phyloP scores from a whole-genome alignment of 2,113 vertebrate species.

The Sinocyclocheilus anophthalmus region DNA sequence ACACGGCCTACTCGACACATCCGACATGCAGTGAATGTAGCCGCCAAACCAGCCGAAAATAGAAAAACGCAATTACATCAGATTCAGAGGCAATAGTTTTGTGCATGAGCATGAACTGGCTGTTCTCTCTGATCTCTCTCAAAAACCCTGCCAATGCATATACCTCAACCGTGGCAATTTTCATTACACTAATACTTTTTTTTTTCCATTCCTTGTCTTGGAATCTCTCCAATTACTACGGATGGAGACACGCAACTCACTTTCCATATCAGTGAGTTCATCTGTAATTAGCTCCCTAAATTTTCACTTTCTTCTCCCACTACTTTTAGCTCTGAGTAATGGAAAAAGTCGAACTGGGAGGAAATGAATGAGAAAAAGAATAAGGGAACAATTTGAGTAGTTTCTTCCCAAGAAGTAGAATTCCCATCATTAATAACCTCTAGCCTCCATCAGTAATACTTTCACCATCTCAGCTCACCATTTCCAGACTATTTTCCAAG shows the following conservation, averaged over 20 bases:
- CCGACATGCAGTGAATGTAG: slow-evolving; percentile 2
- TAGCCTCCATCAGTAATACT: neutral
- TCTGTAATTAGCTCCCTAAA: slow-evolving; percentile 32
- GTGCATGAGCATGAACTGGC: neutral
- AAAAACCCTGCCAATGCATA: neutral
- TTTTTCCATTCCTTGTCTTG: neutral
- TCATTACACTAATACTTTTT: neutral
- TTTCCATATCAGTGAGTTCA: slow-evolving; percentile 27
- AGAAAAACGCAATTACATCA: slow-evolving; percentile 40
- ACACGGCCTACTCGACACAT: slow-evolving; percentile 34
- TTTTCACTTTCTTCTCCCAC: slow-evolving; percentile 8
- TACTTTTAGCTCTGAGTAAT: slow-evolving; percentile 37
- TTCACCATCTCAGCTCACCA: neutral
- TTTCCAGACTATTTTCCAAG: neutral
- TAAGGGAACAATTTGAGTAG: slow-evolving; percentile 19
- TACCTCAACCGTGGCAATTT: neutral
- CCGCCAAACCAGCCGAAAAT: slow-evolving; percentile 15
- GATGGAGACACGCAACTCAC: slow-evolving; percentile 5
- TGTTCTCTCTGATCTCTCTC: neutral
- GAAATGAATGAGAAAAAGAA: slow-evolving; percentile 12
- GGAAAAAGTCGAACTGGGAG: neutral
- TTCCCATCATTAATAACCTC: slow-evolving; percentile 45
- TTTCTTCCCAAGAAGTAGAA: slow-evolving; percentile 44
- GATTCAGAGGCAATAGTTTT: slow-evolving; percentile 24
- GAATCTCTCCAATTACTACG: slow-evolving; percentile 15